phyloP scores from a whole-genome alignment of 2,113 vertebrate species.

The Gadus macrocephalus region DNA sequence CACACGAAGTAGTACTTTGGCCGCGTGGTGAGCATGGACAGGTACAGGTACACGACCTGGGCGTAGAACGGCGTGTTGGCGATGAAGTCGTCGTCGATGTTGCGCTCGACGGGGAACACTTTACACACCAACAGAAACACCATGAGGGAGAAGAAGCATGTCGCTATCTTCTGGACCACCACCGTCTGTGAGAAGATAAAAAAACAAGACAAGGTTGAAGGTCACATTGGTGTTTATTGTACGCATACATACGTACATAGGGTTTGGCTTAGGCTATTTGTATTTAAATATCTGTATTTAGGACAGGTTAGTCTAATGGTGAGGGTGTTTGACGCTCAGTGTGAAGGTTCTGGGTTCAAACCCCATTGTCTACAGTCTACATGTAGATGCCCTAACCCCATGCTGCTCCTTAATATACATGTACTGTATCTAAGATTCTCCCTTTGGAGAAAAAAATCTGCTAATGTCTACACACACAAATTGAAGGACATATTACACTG shows the following conservation, averaged over 20 bases:
- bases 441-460: too few species aligned
- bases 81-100: conserved; percentile 83
- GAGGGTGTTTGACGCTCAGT: too few species aligned
- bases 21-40: conserved; percentile 89
- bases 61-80: conserved; percentile 79
- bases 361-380: too few species aligned
- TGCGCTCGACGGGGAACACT: conserved; percentile 84
- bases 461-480: too few species aligned
- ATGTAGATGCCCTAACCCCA: too few species aligned
- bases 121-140: conserved; percentile 85
- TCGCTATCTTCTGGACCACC: conserved; percentile 82
- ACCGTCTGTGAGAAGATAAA: conserved; percentile 68
- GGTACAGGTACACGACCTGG: conserved; percentile 82
- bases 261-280: too few species aligned
- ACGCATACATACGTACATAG: too few species aligned
- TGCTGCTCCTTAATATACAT: too few species aligned
- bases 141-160: conserved; percentile 84
- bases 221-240: neutral
- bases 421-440: too few species aligned
- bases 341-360: too few species aligned
- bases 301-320: too few species aligned
- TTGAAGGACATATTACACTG: neutral
- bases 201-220: neutral
- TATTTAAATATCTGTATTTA: too few species aligned
- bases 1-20: conserved; percentile 97